These are phyloP conservation scores for Calephelis perditalis DNA, from an alignment of 2,888 invertebrate genomes.

Conservation along the genomic window DNA sequence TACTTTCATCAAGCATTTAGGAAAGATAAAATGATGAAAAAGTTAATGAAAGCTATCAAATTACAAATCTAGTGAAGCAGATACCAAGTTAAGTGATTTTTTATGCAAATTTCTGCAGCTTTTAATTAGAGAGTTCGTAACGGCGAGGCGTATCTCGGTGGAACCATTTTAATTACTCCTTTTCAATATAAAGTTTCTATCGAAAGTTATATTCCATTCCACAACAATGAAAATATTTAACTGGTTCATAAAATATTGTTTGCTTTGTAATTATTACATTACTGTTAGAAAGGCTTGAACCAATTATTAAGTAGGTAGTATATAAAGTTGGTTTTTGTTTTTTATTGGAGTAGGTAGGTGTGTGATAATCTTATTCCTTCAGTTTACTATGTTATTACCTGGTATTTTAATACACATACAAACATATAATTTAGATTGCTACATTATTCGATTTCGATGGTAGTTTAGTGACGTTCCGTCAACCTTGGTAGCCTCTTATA, in stretches of 20 bases:
- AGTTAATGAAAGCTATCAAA: background rate
- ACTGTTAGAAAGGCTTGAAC: too few species aligned
- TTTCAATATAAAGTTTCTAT: background rate
- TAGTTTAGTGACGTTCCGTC: too few species aligned
- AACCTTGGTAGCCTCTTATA: too few species aligned
- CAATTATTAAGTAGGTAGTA: too few species aligned
- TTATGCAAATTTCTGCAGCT: conserved; percentile 2
- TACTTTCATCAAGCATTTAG: too few species aligned
- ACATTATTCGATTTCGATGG: too few species aligned
- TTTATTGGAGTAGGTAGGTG: too few species aligned
- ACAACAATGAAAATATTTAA: background rate
- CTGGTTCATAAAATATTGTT: background rate
- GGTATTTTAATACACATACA: too few species aligned
- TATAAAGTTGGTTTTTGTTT: too few species aligned
- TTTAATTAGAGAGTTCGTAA: conserved; percentile 2
- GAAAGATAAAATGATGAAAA: background rate
- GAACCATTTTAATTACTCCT: conserved; percentile 1
- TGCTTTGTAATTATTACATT: background rate
- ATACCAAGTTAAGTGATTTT: background rate
- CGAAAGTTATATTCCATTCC: background rate
- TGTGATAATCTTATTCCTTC: too few species aligned
- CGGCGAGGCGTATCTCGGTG: background rate
- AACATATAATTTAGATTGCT: too few species aligned
- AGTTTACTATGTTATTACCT: too few species aligned
- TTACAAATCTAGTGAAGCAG: background rate